Percentiles rank a stretch among this genome's conserved stretches.
phyloP scores from a whole-genome alignment of 2,888 invertebrate species.

The Linyphia triangularis region DNA sequence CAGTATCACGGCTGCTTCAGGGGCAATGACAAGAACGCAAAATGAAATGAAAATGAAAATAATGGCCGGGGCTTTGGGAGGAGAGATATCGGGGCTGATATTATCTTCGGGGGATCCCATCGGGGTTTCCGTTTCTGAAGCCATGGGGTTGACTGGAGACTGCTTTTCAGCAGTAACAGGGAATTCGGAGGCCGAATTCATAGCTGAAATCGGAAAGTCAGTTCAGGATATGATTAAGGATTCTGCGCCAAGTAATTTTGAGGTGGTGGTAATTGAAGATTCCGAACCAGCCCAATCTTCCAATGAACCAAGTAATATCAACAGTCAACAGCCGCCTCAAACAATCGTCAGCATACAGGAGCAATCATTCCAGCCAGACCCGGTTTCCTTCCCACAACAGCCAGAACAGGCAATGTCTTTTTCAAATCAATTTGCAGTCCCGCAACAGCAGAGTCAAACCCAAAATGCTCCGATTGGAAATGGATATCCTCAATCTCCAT shows the following conservation, averaged over 20 bases:
- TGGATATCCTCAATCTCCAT: no score
- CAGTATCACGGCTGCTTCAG: slow-evolving; percentile 13
- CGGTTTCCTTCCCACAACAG: neutral
- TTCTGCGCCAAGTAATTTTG: neutral
- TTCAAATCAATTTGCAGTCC: no score
- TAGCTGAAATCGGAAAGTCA: neutral
- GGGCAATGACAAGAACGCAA: slow-evolving; percentile 14
- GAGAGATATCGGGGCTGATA: slow-evolving; percentile 22
- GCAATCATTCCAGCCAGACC: neutral
- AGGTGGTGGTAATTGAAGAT: neutral
- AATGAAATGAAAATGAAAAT: neutral
- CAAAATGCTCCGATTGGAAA: no score
- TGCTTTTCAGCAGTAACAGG: slow-evolving; percentile 12
- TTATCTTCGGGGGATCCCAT: neutral
- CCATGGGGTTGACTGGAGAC: neutral
- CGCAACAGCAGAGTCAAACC: no score
- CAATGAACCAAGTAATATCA: neutral
- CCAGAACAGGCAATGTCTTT: neutral
- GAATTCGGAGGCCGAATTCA: neutral
- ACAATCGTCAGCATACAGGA: neutral
- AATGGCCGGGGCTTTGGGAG: slow-evolving; percentile 39
- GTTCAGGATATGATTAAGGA: slow-evolving; percentile 8
- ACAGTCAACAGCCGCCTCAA: neutral
- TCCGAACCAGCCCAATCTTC: neutral
- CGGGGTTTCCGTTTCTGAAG: neutral